Evolutionary conservation across 2,113 vertebrate species (phyloP), one percentile per base, ranked within the genome.

Genomic region (Pseudorasbora parva): DNA sequence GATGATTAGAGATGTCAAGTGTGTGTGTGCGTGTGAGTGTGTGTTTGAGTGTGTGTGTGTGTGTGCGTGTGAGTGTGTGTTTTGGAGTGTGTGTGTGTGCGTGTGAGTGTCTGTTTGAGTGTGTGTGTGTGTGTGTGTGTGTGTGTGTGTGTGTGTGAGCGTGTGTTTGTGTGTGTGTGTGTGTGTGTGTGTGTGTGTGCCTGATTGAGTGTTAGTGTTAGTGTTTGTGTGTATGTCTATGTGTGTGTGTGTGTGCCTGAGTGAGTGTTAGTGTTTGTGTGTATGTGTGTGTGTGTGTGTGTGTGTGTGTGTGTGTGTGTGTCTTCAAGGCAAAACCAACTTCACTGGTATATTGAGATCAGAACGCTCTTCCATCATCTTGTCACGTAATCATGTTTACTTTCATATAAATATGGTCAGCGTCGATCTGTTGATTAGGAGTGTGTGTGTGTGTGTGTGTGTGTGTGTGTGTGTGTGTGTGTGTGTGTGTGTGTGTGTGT

Each of bases 1-100:
- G 88, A 90, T 89, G 85, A 88, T 89, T 86, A 80, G 84, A 69
- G 66, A 57, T 88, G 90, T 90, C 86, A 25, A 90, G 43, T 0
- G 43, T 45, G 43, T 11, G 43, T 45, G 43, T 45, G 9, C 11
- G 9, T 45, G 2, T 45, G 43, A 8, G 43, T 45, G 2, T 10
- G 43, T 2, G 43, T 10, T 1, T 45, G 9, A 2, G 9, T 11
- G 43, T 11, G 43, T 43, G 43, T 2, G 43, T 2, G 43, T 10
- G 43, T 43, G 43, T 10, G 43, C 10, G 4, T 43, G 43, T 10
- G 43, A 10, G 43, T 2, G 43, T 8, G 8, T 43, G 43, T 43
- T 1, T 43, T 8, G 2, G 9, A 2, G 8, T 45, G 1, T 2
- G 43, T 45, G 43, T 2, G 43, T 45, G 9, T 45, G 1, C 2